Evolutionary conservation across 2,797 vertebrate genomes (phyloP).

Genomic region (Phrynocephalus guinanensis): DNA sequence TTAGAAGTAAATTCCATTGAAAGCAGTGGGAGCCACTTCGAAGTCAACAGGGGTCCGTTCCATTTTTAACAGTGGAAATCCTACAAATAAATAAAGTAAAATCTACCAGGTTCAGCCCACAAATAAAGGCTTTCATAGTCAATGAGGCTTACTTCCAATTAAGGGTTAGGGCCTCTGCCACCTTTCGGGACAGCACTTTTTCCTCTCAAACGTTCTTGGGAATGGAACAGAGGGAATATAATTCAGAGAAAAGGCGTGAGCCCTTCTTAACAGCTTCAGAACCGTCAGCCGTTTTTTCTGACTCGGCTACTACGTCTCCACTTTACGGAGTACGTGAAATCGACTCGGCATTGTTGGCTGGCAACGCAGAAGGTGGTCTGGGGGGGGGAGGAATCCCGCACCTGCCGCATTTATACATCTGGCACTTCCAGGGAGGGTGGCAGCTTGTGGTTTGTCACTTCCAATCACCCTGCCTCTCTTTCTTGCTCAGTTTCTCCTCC

Average conservation of each 20-base stretch:
- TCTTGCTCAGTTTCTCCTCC: background rate
- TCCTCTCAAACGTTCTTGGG: background rate
- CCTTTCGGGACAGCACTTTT: too few species aligned
- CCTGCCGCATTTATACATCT: background rate
- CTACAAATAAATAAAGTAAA: background rate
- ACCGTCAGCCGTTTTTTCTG: background rate
- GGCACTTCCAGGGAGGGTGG: background rate
- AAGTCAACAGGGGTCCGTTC: background rate
- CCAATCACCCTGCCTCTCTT: too few species aligned
- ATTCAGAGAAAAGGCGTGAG: background rate
- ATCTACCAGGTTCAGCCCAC: background rate
- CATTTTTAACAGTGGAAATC: background rate
- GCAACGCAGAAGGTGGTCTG: background rate
- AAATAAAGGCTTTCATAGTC: too few species aligned
- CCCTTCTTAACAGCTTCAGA: background rate
- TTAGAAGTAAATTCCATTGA: background rate
- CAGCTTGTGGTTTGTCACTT: background rate
- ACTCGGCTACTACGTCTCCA: background rate
- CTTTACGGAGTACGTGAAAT: background rate
- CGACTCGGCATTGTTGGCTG: background rate
- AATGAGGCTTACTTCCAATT: background rate
- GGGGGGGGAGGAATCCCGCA: background rate
- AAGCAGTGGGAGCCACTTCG: background rate
- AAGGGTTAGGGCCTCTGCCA: background rate
- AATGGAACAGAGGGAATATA: background rate